Conservation (phyloP, 2,888 invertebrate species). For the Eupeodes luniger region DNA sequence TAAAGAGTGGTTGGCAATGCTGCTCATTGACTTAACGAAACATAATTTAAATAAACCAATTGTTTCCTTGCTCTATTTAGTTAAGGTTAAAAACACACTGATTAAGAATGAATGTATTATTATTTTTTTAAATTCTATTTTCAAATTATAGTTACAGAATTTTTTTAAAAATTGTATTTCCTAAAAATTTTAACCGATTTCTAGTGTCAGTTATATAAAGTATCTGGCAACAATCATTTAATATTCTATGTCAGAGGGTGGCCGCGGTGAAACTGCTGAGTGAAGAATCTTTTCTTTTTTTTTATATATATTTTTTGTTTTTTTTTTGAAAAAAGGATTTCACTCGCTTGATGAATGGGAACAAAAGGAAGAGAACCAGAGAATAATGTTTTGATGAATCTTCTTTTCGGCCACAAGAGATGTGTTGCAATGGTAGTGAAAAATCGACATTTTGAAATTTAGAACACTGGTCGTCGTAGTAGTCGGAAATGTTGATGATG, state of each 20-base stretch:
- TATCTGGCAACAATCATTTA: neutral
- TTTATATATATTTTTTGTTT: neutral
- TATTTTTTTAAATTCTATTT: too few relatives aligned
- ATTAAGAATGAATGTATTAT: too few relatives aligned
- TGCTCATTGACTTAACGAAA: too few relatives aligned
- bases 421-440: slow-evolving; percentile 47
- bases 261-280: slow-evolving; percentile 35
- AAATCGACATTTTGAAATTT: slow-evolving; percentile 60
- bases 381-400: slow-evolving; percentile 73
- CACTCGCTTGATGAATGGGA: slow-evolving; percentile 64
- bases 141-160: too few relatives aligned
- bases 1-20: too few relatives aligned
- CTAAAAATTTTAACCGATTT: too few relatives aligned
- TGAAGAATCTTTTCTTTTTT: slow-evolving; percentile 32
- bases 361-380: slow-evolving; percentile 49
- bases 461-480: neutral
- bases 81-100: too few relatives aligned
- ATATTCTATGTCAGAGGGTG: slow-evolving; percentile 16
- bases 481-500: too few relatives aligned
- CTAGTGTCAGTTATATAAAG: neutral
- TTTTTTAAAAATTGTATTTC: too few relatives aligned
- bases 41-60: too few relatives aligned
- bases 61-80: too few relatives aligned
- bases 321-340: slow-evolving; percentile 31
- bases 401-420: slow-evolving; percentile 56